Base-by-base conservation (phyloP, 2,113 vertebrate species). In the Chlamydotis undulata region DNA sequence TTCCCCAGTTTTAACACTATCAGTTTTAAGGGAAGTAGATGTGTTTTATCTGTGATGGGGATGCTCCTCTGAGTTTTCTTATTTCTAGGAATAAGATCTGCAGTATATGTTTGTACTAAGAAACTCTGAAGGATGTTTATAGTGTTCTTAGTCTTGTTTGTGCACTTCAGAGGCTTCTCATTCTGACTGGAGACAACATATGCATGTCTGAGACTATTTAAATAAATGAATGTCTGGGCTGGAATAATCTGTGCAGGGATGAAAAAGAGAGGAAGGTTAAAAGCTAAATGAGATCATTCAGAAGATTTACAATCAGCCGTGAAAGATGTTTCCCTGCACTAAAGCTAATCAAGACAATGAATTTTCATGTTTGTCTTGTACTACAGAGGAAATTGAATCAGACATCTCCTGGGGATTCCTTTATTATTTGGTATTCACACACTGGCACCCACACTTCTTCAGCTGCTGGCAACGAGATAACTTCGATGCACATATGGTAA, bases 301-400 rank as follows among this genome's bases (percentile, higher is more conserved):
- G 61, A 84, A 93, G 95, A 96, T 94, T 97, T 96, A 96, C 92
- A 92, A 41, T 89, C 73, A 82, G 37, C 83, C 93, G 73, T 91
- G 83, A 91, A 90, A 96, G 89, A 94, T 91, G 83, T 61, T 93
- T 96, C 74, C 57, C 57, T 92, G 89, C 70, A 87, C 91, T 94
- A 79, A 84, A 91, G 92, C 89, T 96, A 96, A 96, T 95, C 89
- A 96, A 94, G 92, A 94, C 86, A 96, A 96, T 89, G 94, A 97
- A 94, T 96, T 96, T 93, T 96, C 90, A 75, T 95, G 95, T 97
- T 96, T 96, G 86, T 86, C 90, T 92, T 93, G 90, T 87, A 69
- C 69, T 71, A 50, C 60, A 60, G 76, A 92, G 80, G 86, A 94
- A 96, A 96, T 93, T 93, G 94, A 94, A 96, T 95, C 86, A 89